Base-by-base conservation (phyloP, 2,797 vertebrate species). In the Phoxinus dragarum region DNA sequence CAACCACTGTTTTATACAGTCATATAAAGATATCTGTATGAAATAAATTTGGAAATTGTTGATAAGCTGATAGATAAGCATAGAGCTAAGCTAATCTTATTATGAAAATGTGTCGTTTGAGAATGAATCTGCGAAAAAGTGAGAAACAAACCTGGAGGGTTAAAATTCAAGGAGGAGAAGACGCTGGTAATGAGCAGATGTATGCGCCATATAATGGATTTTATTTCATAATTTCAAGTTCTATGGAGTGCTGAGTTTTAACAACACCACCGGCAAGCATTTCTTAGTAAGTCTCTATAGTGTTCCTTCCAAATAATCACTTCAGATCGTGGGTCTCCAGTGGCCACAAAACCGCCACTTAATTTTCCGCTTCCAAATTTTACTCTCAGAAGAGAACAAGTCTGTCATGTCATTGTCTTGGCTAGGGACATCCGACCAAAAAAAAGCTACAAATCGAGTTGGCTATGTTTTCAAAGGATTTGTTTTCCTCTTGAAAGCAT, bases 361-460 rank as follows among this genome's bases (percentile, higher is more conserved):
- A 44, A 59, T 68, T 84, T 84, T 54, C 68, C 34, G 34, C 54
- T 80, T 72, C 59, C 74, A 82, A 66, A 56, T 79, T 77, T 82
- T 77, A 66, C 77, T 59, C 49, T 61, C 38, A 23, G 54, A 71
- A 64, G 56, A 69, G 52, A 49, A 61, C 47, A 75, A 59, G 44
- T 87, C 52, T 84, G 71, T 75, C 61, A 68, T 76, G 67, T 85
- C 66, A 81, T 81, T 84, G 42, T 84, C 42, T 76, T 52, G 71
- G 71, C 72, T 34, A 34, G 42, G 72, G 81, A 87, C 59, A 69
- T 84, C 59, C 52, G 54, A 69, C 75, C 68, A 79, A 54, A 73
- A 73, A 77, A 44, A 78, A 1, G 81, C 64, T 68, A 88, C 74
- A 89, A 89, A 91, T 81, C 42, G 75, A 87, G 82, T 84, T 88